phyloP scores from a whole-genome alignment of 2,888 invertebrate genomes.

The Leptopilina drosophilae region DNA sequence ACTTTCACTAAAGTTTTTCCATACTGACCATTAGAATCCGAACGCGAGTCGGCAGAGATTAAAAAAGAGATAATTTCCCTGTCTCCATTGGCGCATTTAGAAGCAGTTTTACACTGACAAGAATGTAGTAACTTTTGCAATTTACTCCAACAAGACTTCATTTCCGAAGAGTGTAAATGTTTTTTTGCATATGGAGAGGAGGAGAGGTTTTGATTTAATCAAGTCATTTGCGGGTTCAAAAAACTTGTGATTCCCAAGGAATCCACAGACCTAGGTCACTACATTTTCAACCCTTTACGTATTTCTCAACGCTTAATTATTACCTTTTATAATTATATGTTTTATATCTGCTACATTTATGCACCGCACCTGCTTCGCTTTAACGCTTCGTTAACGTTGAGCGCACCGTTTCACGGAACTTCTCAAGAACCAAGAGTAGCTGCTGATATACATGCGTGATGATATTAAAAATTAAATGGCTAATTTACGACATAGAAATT shows the following conservation, averaged over 20 bases:
- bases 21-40: no score
- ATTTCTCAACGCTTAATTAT: constrained; percentile 43
- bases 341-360: constrained; percentile 66
- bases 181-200: neutral
- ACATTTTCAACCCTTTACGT: constrained; percentile 4
- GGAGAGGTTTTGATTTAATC: neutral
- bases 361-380: constrained; percentile 70
- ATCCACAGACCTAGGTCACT: neutral
- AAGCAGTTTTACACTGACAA: no score
- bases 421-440: constrained; percentile 58
- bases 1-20: no score
- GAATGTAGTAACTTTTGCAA: no score
- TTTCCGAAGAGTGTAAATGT: neutral
- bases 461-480: constrained; percentile 33
- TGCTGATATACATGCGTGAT: constrained; percentile 11
- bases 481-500: constrained; percentile 9
- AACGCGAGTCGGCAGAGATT: no score
- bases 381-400: constrained; percentile 75
- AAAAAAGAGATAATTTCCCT: no score
- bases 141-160: no score
- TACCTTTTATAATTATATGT: constrained; percentile 64
- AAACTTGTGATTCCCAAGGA: constrained; percentile 29
- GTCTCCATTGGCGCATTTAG: no score
- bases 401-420: constrained; percentile 68
- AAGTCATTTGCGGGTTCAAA: constrained; percentile 16